Base-by-base conservation (phyloP, 1,140 invertebrate species). In the Drosophila truncata region DNA sequence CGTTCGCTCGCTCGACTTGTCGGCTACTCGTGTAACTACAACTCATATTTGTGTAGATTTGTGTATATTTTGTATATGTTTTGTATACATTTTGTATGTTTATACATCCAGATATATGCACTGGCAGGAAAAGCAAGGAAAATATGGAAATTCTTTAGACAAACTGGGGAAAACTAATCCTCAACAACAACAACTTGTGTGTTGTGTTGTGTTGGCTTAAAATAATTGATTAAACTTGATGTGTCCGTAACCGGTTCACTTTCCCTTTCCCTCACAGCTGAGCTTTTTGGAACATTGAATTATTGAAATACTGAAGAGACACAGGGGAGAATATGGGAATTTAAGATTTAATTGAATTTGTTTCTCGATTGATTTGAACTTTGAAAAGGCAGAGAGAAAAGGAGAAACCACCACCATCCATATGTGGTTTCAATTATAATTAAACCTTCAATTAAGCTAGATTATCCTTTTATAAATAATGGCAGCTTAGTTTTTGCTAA, bases 21-120 rank as follows among this genome's bases (percentile, higher is more conserved):
- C 61, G 49, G 72, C 74, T 65, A 67, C 72, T 77, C 61, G 46
- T 67, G 62, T 35, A 52, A 55, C 72, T 77, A 60, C 74, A 78
- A 41, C 75, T 78, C 74, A 69, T 69, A 69, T 76, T 65, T 41
- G 63, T 55, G 41, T 47, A 60, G 54, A 66, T 75, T 65, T 35
- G 63, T 55, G 31, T 41, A 20, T 20, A 42, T 41, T 55, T 55
- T 55, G 20, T 16, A 25, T 16, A 25, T 37, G 33, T 54, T 54
- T 35, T n/a, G n/a, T n/a, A n/a, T 54, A 16, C 13, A 10, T n/a
- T 9, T n/a, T n/a, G n/a, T n/a, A n/a, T 14, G 13, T 20, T 33
- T 2, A 20, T 18, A n/a, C 27, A 31, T 4, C 16, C 13, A 52
- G 18, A 41, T 58, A 8, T 14, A 37, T 49, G 52, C 54, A 41